phyloP scores from a whole-genome alignment of 2,797 vertebrate genomes.

The Sarcophilus harrisii region DNA sequence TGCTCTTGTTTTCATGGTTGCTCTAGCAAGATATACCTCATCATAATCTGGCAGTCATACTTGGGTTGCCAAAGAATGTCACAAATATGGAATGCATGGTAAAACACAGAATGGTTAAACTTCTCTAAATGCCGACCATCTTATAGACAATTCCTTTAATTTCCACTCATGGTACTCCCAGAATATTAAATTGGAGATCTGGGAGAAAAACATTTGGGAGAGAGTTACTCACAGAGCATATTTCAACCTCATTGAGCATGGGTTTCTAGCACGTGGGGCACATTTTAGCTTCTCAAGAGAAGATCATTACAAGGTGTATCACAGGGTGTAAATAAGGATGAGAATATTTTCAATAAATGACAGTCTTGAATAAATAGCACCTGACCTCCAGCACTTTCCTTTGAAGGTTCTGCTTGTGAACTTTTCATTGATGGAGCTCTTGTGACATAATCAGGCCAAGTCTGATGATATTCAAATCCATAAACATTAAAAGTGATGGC shows the following conservation, averaged over 20 bases:
- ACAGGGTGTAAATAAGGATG: slow-evolving; percentile 29
- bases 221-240: not conserved
- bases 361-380: slow-evolving; percentile 32
- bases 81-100: slow-evolving; percentile 17
- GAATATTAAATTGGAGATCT: slow-evolving; percentile 36
- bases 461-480: slow-evolving; percentile 62
- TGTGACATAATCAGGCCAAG: slow-evolving; percentile 63
- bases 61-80: slow-evolving; percentile 45
- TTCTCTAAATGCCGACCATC: not conserved
- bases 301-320: slow-evolving; percentile 17
- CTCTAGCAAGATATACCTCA: not conserved
- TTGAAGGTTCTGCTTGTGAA: slow-evolving; percentile 58
- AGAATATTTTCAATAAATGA: slow-evolving; percentile 39
- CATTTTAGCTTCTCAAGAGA: slow-evolving; percentile 30
- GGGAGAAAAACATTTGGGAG: slow-evolving; percentile 7
- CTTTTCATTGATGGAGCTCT: slow-evolving; percentile 50
- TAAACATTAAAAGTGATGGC: slow-evolving; percentile 67
- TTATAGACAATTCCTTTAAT: not conserved
- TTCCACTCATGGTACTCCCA: slow-evolving; percentile 9
- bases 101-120: not conserved
- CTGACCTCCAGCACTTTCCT: slow-evolving; percentile 9
- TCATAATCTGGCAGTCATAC: slow-evolving; percentile 4
- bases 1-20: slow-evolving; percentile 19
- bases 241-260: not conserved
- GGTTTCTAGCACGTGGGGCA: not conserved